Percentiles rank a stretch among this genome's conserved stretches.
Conservation (phyloP, 1,140 invertebrate genomes). For the Drosophila sproati region DNA sequence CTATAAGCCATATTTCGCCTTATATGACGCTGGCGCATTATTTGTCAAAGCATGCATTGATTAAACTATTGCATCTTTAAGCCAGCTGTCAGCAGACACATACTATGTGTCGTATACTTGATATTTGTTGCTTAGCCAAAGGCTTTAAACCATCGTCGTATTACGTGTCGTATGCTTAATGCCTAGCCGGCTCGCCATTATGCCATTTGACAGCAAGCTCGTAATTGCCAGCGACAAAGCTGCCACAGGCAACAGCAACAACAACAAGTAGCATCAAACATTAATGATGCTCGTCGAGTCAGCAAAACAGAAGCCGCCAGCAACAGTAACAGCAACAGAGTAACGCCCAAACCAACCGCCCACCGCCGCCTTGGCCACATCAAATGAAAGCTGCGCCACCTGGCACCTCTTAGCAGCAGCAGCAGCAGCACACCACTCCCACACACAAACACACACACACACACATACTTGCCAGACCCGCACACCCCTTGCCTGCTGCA, state of each 20-base stretch:
- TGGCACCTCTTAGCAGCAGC: constrained; percentile 7
- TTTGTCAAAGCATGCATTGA: background rate
- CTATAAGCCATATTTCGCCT: too few species aligned
- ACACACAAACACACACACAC: too few species aligned
- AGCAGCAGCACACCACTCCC: background rate
- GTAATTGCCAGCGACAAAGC: constrained; percentile 38
- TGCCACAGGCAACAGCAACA: constrained; percentile 25
- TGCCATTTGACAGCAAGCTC: constrained; percentile 5
- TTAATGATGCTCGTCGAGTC: constrained; percentile 45
- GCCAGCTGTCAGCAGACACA: too few species aligned
- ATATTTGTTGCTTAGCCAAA: constrained; percentile 1
- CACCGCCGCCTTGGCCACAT: constrained; percentile 30
- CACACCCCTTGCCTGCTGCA: background rate
- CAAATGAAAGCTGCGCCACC: constrained; percentile 28
- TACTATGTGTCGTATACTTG: background rate
- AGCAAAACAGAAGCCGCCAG: constrained; percentile 12
- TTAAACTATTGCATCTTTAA: background rate
- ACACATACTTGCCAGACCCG: background rate
- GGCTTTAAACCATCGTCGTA: background rate
- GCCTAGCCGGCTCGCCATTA: background rate
- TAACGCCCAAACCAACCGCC: constrained; percentile 16
- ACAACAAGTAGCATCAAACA: constrained; percentile 35
- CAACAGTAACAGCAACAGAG: background rate
- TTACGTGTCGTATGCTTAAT: constrained; percentile 25
- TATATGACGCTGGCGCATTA: too few species aligned